These are phyloP conservation scores for Trachops cirrhosus DNA, from an alignment of 2,797 vertebrate genomes.

Conservation along the genomic window DNA sequence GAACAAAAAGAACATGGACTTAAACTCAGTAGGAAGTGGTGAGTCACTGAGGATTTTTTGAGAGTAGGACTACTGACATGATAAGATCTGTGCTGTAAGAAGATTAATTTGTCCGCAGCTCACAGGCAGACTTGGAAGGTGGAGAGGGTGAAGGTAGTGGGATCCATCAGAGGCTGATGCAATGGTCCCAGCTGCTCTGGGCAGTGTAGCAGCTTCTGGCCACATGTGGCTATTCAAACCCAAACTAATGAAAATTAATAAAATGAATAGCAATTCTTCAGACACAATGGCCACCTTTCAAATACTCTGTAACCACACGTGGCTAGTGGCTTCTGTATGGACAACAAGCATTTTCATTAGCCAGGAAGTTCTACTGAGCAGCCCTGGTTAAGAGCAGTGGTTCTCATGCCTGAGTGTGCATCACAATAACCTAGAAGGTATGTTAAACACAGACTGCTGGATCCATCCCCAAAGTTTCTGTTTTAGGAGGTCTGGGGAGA, in stretches of 20 bases:
- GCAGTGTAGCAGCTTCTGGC: neutral
- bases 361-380: neutral
- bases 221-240: neutral
- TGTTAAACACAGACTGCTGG: too few relatives aligned
- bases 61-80: neutral
- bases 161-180: neutral
- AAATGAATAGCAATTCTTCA: neutral
- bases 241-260: neutral
- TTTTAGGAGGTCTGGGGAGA: neutral
- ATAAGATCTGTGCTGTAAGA: conserved; percentile 39
- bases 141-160: neutral
- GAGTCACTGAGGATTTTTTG: conserved; percentile 55
- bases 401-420: neutral
- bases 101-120: conserved; percentile 59
- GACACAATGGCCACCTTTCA: neutral
- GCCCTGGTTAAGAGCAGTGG: neutral
- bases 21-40: conserved; percentile 23
- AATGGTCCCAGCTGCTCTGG: neutral
- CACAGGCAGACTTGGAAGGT: neutral
- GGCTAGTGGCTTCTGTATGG: neutral
- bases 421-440: neutral
- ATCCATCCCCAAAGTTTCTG: neutral
- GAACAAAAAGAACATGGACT: conserved; percentile 46
- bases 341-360: neutral
- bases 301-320: too few relatives aligned